Conservation (phyloP, 2,113 vertebrate species). For the Glaucomys volans region DNA sequence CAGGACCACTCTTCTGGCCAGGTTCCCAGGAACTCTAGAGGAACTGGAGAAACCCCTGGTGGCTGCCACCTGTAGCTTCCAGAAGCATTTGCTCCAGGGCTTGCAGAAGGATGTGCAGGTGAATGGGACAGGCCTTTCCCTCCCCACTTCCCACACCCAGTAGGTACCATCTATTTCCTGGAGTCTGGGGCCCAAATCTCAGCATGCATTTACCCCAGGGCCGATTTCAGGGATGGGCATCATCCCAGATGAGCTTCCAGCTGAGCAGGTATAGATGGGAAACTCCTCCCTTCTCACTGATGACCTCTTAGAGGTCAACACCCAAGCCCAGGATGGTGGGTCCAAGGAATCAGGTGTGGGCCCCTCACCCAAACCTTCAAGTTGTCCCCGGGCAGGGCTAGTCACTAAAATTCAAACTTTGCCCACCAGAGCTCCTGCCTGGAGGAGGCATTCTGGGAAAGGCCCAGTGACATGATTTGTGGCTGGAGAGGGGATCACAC, state of each 20-base stretch:
- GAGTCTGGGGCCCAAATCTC: neutral
- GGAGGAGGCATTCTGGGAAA: no score
- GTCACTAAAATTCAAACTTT: neutral
- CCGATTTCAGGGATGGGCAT: neutral
- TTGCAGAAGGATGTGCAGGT: slow-evolving; percentile 83
- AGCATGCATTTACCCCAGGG: no score
- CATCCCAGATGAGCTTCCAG: neutral
- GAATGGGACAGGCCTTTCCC: slow-evolving; percentile 21
- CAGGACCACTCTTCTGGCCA: slow-evolving; percentile 82
- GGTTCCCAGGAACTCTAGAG: slow-evolving; percentile 71
- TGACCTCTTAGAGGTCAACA: no score
- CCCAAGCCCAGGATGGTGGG: neutral
- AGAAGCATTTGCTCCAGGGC: slow-evolving; percentile 77
- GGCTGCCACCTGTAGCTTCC: slow-evolving; percentile 75
- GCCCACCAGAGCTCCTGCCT: neutral
- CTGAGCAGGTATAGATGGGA: neutral
- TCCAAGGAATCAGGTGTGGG: neutral
- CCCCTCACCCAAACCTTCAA: neutral
- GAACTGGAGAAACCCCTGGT: slow-evolving; percentile 80
- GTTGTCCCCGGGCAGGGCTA: no score
- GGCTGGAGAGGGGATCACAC: neutral
- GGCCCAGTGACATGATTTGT: neutral
- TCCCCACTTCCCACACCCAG: neutral
- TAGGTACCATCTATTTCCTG: neutral
- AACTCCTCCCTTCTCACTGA: neutral